Conservation (phyloP, 2,888 invertebrate species). For the Thyatira batis region DNA sequence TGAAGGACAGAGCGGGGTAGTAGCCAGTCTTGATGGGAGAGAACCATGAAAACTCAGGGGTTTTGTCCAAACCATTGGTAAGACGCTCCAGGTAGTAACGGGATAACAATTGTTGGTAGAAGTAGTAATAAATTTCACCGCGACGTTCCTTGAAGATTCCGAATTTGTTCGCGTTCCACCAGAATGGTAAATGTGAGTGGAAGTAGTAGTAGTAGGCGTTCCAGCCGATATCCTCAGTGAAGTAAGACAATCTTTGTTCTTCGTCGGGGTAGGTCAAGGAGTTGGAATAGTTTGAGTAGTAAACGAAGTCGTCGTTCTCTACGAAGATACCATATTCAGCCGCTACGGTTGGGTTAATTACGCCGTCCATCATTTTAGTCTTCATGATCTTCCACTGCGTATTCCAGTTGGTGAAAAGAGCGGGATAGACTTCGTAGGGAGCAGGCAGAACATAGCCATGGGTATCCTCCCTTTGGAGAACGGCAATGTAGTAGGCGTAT, state of each 20-base stretch:
- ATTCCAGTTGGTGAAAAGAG: conserved; percentile 84
- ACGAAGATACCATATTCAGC: conserved; percentile 61
- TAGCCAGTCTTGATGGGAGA: conserved; percentile 76
- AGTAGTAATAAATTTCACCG: conserved; percentile 85
- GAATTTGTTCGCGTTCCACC: conserved; percentile 80
- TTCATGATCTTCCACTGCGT: conserved; percentile 71
- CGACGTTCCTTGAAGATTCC: conserved; percentile 78
- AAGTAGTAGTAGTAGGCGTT: conserved; percentile 86
- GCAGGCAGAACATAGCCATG: conserved; percentile 84
- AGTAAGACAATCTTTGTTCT: conserved; percentile 84
- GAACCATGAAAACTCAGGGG: conserved; percentile 85
- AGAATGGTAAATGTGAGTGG: conserved; percentile 84
- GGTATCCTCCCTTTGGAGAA: conserved; percentile 82
- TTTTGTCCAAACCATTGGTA: conserved; percentile 83
- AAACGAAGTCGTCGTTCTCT: conserved; percentile 67
- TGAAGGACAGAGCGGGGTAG: conserved; percentile 41
- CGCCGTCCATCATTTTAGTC: conserved; percentile 65
- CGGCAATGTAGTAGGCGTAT: conserved; percentile 83
- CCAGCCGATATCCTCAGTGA: conserved; percentile 87
- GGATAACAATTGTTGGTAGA: conserved; percentile 85
- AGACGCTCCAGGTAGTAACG: conserved; percentile 88
- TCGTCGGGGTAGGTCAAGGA: conserved; percentile 73
- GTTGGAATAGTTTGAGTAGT: conserved; percentile 83
- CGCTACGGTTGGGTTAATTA: conserved; percentile 49
- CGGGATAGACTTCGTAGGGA: conserved; percentile 85